Percentiles rank a stretch among this genome's conserved stretches.
phyloP scores from a whole-genome alignment of 2,113 vertebrate species.

The Tyto alba region DNA sequence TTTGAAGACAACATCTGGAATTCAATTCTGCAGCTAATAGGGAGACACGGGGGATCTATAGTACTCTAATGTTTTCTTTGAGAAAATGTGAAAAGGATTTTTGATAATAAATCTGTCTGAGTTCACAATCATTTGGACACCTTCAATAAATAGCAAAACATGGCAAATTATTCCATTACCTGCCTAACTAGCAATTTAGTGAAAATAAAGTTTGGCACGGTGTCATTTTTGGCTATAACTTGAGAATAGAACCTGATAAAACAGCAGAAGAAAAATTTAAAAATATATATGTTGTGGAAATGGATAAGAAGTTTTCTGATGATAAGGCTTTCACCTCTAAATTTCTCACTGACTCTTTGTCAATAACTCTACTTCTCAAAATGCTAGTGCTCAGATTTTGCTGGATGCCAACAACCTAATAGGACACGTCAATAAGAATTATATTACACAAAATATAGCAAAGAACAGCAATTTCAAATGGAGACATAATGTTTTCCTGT shows the following conservation, averaged over 20 bases:
- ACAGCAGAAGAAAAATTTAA: background rate
- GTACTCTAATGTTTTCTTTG: background rate
- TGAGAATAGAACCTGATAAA: background rate
- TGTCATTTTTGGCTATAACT: background rate
- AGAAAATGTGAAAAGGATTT: background rate
- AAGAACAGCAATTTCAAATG: background rate
- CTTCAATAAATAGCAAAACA: slow-evolving; percentile 1
- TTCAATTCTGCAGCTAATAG: background rate
- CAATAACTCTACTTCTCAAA: background rate
- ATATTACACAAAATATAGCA: background rate
- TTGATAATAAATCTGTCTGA: background rate
- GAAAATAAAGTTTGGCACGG: background rate
- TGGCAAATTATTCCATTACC: background rate
- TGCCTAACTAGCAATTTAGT: background rate
- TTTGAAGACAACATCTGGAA: background rate
- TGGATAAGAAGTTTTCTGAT: background rate
- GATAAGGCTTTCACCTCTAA: background rate
- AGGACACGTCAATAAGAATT: background rate
- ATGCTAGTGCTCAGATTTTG: background rate
- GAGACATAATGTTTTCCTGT: background rate
- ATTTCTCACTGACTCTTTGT: background rate
- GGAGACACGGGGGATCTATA: background rate
- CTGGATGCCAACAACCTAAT: background rate
- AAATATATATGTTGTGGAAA: background rate
- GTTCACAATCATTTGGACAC: background rate